These are phyloP conservation scores for Pseudoips prasinana DNA, from an alignment of 2,888 invertebrate species.

Conservation along the genomic window DNA sequence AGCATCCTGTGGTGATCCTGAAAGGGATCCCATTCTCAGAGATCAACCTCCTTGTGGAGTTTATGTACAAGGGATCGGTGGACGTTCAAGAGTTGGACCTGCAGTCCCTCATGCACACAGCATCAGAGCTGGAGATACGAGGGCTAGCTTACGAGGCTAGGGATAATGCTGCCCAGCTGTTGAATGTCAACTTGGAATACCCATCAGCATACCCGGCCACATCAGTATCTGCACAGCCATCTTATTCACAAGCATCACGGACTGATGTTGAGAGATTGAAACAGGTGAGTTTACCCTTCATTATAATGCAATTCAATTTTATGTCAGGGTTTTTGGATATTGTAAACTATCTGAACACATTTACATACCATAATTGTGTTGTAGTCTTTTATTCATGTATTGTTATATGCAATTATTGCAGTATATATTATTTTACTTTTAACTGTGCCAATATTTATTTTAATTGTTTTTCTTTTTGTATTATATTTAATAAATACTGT, in stretches of 20 bases:
- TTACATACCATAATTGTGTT: too few relatives aligned
- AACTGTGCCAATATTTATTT: too few relatives aligned
- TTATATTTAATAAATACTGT: too few relatives aligned
- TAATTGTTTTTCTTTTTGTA: too few relatives aligned
- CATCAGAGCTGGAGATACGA: slow-evolving; percentile 85
- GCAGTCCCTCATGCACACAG: slow-evolving; percentile 84
- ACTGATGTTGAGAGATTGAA: slow-evolving; percentile 75
- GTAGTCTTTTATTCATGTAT: too few relatives aligned
- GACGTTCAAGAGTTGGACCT: slow-evolving; percentile 85
- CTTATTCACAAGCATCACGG: slow-evolving; percentile 50
- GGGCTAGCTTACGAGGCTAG: slow-evolving; percentile 84
- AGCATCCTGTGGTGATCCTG: slow-evolving; percentile 87
- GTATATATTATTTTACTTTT: too few relatives aligned
- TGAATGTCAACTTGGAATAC: slow-evolving; percentile 78
- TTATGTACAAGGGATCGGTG: slow-evolving; percentile 87
- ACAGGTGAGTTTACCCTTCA: slow-evolving; percentile 62
- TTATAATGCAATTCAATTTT: neutral
- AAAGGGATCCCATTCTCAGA: slow-evolving; percentile 85
- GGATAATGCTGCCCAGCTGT: slow-evolving; percentile 79
- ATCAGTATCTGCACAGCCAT: slow-evolving; percentile 41
- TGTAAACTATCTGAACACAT: too few relatives aligned
- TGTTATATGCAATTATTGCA: too few relatives aligned
- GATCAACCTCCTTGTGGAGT: slow-evolving; percentile 85
- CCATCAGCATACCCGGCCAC: slow-evolving; percentile 65
- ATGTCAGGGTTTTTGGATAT: too few relatives aligned